Conservation (phyloP, 2,797 vertebrate genomes). For the Sparus aurata region DNA sequence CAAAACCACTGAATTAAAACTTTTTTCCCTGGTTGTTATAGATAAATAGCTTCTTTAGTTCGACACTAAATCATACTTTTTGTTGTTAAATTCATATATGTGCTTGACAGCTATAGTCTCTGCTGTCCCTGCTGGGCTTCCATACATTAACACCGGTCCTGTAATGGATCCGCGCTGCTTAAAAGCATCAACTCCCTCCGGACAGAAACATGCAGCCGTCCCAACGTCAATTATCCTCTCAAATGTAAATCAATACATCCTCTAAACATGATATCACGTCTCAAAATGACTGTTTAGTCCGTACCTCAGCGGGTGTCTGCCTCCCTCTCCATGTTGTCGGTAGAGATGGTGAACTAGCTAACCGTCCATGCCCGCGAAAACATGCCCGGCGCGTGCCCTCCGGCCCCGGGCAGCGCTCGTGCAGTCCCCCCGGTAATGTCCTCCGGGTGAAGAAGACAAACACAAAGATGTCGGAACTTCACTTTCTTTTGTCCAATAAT, state of each 20-base stretch:
- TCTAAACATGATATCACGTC: not conserved
- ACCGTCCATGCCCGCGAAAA: constrained; percentile 2
- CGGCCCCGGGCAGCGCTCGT: not conserved
- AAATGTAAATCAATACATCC: constrained; percentile 12
- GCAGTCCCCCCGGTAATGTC: not conserved
- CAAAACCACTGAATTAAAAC: too few relatives aligned
- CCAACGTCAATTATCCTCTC: constrained; percentile 5
- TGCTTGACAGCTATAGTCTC: not conserved
- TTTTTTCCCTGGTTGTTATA: not conserved
- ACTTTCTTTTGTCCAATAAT: too few relatives aligned
- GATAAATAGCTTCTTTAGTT: too few relatives aligned
- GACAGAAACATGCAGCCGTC: not conserved
- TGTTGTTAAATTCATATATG: too few relatives aligned
- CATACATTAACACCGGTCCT: rapidly evolving
- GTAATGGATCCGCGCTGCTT: not conserved
- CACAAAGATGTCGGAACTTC: not conserved
- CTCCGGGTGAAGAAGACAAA: not conserved
- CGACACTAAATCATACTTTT: not conserved
- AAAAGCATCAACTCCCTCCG: constrained; percentile 11
- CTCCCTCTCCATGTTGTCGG: constrained; percentile 13
- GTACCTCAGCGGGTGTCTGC: constrained; percentile 15
- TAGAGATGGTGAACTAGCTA: not conserved
- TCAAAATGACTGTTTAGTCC: not conserved
- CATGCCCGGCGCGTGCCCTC: constrained; percentile 8
- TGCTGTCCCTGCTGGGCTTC: not conserved